Evolutionary conservation across 2,888 invertebrate genomes (phyloP), one percentile per base, ranked within the genome.

Genomic region (Synanthedon andrenaeformis): DNA sequence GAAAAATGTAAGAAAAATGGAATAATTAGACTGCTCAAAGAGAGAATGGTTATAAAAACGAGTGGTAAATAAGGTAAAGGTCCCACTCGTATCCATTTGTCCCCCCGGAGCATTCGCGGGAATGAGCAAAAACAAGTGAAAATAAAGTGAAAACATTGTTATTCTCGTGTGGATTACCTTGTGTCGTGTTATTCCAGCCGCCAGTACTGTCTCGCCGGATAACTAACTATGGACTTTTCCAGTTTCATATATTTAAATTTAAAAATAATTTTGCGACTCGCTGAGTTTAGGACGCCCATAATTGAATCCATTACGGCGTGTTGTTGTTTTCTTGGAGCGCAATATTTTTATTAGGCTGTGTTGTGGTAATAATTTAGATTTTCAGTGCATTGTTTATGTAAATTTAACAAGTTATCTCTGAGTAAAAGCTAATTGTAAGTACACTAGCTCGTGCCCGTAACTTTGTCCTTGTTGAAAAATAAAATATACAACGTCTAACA

Each of bases 71-170:
- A 76, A 74, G 74, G 69, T 63, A 69, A 70, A 72, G 72, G 74
- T 74, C 74, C 74, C 74, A 62, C 69, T 68, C 65, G 74, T 72
- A 73, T 68, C 65, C 74, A 76, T 74, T 70, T 74, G 72, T 76
- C 72, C 75, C 77, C 64, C 58, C 59, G 68, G 77, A 78, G 69
- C 68, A 72, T 77, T 77, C 72, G 72, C 66, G 69, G 71, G 70
- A 77, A 79, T 76, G 76, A 75, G 73, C 72, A 79, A 79, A 81
- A 83, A 81, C 72, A 76, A 78, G 74, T 73, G 76, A 74, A 77
- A 82, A 82, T 79, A 79, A 79, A 82, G 77, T 78, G 80, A 76
- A 79, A 82, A 82, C 76, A 76, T 76, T 79, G 78, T 82, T 81
- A 78, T 77, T 79, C 77, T 78, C 75, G 69, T 74, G 81, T 81